Base-by-base conservation (phyloP, 2,888 invertebrate species). In the Pantelozetes paolii region DNA sequence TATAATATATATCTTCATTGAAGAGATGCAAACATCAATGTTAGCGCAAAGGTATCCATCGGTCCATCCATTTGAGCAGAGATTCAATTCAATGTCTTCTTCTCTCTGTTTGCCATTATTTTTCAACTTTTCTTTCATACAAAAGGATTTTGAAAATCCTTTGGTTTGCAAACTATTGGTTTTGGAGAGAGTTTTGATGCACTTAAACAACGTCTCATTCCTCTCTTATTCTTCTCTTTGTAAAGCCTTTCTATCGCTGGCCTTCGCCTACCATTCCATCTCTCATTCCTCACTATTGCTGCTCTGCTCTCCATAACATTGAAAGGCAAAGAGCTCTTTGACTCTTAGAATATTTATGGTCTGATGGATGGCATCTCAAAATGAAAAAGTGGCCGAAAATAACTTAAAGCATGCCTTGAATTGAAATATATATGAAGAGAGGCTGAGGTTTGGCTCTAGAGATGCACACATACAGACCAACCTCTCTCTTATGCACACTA, bases 181-280 rank as follows among this genome's bases (percentile, higher is more conserved):
- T 36, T 45, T 32, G n/a, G 18, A 64, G 57, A 15, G 62, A 40
- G 64, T 40, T 40, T 64, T 36, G 36, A 64, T 64, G 64, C 64
- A 64, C 64, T 64, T 64, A 64, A 36, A 64, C 36, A 40, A 40
- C 64, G 40, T 64, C 64, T 64, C 30, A 40, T 36, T 64, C 40
- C 64, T 73, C 20, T 45, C 20, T 64, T 40, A 28, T 69, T 73
- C 72, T 69, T 71, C 70, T 73, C 64, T 73, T 71, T 40, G 48
- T 69, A 30, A 26, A 36, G 20, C 28, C 30, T 32, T 28, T 36
- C 71, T 73, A 67, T 67, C 13, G 64, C 67, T 72, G 45, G 30
- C 64, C 74, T 28, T 73, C 45, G 71, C n/a, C 70, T 48, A 59
- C 62, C 23, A 59, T 71, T 75, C 74, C 59, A 62, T 71, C 75